phyloP scores from a whole-genome alignment of 2,888 invertebrate species.

The Mayetiola destructor region DNA sequence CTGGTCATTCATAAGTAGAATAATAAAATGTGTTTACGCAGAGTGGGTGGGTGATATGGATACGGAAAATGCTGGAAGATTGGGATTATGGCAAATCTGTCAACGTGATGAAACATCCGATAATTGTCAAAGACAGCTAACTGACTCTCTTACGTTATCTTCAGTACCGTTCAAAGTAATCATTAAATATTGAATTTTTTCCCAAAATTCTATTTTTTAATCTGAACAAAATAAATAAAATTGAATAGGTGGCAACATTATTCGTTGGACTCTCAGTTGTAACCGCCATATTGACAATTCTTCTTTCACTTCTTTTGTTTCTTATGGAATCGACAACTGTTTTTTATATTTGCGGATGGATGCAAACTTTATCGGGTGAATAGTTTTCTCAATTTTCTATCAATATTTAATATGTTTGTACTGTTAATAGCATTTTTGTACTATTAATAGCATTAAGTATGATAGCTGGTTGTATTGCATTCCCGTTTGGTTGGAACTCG shows the following conservation, averaged over 20 bases:
- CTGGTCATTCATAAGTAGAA: no score
- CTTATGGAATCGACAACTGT: conserved; percentile 85
- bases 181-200: background rate
- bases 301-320: conserved; percentile 80
- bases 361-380: conserved; percentile 89
- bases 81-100: conserved; percentile 87
- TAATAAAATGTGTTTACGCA: conserved; percentile 11
- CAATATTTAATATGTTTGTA: background rate
- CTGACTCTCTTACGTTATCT: conserved; percentile 66
- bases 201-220: background rate
- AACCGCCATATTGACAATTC: conserved; percentile 72
- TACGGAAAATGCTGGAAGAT: conserved; percentile 75
- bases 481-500: conserved; percentile 85
- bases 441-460: conserved; percentile 61
- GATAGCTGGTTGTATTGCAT: conserved; percentile 75
- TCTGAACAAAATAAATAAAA: conserved; percentile 16
- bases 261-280: conserved; percentile 76
- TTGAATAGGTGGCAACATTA: conserved; percentile 58
- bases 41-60: conserved; percentile 80
- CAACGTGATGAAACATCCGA: conserved; percentile 61
- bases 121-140: conserved; percentile 70
- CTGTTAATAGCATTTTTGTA: conserved; percentile 18
- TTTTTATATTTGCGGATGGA: conserved; percentile 86
- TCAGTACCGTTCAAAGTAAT: conserved; percentile 60
- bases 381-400: background rate